These are phyloP conservation scores for Hirtodrosophila confusa DNA, from an alignment of 2,888 invertebrate species.

Conservation along the genomic window DNA sequence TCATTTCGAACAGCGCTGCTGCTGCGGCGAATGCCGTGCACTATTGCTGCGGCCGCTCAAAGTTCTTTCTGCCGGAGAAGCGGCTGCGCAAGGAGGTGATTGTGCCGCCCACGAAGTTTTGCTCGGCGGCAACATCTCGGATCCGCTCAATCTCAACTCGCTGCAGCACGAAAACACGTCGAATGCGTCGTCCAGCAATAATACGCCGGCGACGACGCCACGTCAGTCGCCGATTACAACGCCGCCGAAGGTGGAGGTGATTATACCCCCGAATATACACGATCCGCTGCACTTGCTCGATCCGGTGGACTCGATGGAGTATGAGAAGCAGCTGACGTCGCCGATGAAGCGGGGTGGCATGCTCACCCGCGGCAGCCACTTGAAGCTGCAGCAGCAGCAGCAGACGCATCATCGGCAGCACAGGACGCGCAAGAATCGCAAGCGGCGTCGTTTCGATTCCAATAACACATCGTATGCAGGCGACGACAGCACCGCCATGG, in stretches of 20 bases:
- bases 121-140: slow-evolving; percentile 96
- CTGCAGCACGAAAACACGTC: slow-evolving; percentile 90
- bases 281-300: slow-evolving; percentile 95
- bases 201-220: slow-evolving; percentile 96
- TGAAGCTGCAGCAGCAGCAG: slow-evolving; percentile 52
- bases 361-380: slow-evolving; percentile 55
- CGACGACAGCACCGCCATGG: slow-evolving; percentile 46
- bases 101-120: slow-evolving; percentile 95
- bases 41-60: slow-evolving; percentile 85
- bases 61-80: slow-evolving; percentile 90
- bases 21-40: slow-evolving; percentile 68
- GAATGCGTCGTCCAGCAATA: slow-evolving; percentile 87
- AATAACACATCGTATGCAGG: slow-evolving; percentile 70
- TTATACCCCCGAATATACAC: slow-evolving; percentile 95
- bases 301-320: slow-evolving; percentile 91
- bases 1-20: slow-evolving; percentile 62
- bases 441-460: slow-evolving; percentile 81
- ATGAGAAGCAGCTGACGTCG: slow-evolving; percentile 91
- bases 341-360: slow-evolving; percentile 86
- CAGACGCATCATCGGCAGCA: slow-evolving; percentile 83
- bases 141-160: slow-evolving; percentile 96
- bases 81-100: slow-evolving; percentile 90
- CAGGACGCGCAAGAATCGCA: slow-evolving; percentile 86
- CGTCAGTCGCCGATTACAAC: slow-evolving; percentile 86
- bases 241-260: slow-evolving; percentile 91